Evolutionary conservation across 2,113 vertebrate species (phyloP).

Genomic region (Butorides virescens): DNA sequence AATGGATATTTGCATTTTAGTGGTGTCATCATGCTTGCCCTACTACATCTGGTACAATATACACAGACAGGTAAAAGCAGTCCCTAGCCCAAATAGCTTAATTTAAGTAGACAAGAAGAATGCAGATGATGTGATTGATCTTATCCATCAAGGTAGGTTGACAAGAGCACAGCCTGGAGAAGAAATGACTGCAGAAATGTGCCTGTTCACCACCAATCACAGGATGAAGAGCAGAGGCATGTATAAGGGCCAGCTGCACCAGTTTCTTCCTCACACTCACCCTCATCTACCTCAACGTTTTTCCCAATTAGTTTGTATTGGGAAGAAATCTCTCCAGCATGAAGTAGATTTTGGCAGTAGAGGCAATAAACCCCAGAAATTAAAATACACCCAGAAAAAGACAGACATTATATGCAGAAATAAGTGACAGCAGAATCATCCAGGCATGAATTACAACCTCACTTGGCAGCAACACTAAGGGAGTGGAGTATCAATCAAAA

Average conservation of each 20-base stretch:
- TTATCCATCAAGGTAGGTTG: not conserved
- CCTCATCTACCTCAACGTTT: not conserved
- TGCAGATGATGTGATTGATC: not conserved
- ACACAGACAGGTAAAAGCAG: not conserved
- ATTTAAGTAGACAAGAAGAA: not conserved
- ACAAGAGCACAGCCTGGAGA: not conserved
- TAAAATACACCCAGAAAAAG: conserved; percentile 17
- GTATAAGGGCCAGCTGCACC: not conserved
- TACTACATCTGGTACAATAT: not conserved
- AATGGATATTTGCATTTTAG: not conserved
- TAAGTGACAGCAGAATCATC: conserved; percentile 4
- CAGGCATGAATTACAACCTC: not conserved
- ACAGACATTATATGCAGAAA: not conserved
- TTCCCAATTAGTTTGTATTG: not conserved
- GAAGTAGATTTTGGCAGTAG: not conserved
- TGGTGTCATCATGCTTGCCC: not conserved
- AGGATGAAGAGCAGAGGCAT: not conserved
- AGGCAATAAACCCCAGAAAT: not conserved
- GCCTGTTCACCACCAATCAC: not conserved
- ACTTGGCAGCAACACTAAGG: not conserved
- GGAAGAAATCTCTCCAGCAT: not conserved
- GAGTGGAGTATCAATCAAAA: conserved; percentile 28
- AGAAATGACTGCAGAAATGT: conserved; percentile 10
- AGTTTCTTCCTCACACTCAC: not conserved
- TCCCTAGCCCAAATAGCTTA: not conserved